Percentiles rank a stretch among this genome's conserved stretches.
Conservation (phyloP, 2,888 invertebrate genomes). For the Crioceris asparagi region DNA sequence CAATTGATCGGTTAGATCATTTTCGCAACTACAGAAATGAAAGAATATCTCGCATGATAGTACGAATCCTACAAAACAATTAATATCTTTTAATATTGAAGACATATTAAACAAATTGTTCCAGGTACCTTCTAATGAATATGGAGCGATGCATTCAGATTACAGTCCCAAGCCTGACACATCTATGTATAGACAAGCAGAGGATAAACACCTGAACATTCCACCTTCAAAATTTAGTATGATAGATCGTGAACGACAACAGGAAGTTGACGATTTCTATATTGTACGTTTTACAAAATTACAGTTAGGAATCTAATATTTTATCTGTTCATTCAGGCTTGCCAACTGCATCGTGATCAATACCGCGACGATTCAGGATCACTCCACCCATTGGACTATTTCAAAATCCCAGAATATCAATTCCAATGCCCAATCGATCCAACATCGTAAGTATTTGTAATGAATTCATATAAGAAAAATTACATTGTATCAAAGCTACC, state of each 20-base stretch:
- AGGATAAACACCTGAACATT: constrained; percentile 29
- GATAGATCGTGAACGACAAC: constrained; percentile 34
- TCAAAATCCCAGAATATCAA: constrained; percentile 40
- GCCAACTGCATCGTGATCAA: constrained; percentile 49
- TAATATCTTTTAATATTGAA: neutral
- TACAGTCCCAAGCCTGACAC: constrained; percentile 35
- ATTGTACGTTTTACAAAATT: constrained; percentile 26
- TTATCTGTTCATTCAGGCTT: neutral
- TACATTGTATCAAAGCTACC: no score
- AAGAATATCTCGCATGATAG: constrained; percentile 35
- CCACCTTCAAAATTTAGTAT: constrained; percentile 34
- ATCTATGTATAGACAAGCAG: constrained; percentile 28
- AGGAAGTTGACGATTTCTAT: constrained; percentile 40
- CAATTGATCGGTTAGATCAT: no score
- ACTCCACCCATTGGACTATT: constrained; percentile 48
- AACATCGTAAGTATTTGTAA: constrained; percentile 36
- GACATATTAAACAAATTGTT: constrained; percentile 10
- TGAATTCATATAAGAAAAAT: no score
- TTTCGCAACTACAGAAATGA: constrained; percentile 39
- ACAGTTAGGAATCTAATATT: neutral
- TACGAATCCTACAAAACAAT: constrained; percentile 13
- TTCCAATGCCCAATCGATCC: constrained; percentile 49
- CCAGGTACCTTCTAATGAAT: constrained; percentile 37
- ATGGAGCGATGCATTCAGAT: constrained; percentile 33
- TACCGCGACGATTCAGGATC: constrained; percentile 48